Evolutionary conservation across 1,140 invertebrate species (phyloP).

Genomic region (Ganaspis sp.): DNA sequence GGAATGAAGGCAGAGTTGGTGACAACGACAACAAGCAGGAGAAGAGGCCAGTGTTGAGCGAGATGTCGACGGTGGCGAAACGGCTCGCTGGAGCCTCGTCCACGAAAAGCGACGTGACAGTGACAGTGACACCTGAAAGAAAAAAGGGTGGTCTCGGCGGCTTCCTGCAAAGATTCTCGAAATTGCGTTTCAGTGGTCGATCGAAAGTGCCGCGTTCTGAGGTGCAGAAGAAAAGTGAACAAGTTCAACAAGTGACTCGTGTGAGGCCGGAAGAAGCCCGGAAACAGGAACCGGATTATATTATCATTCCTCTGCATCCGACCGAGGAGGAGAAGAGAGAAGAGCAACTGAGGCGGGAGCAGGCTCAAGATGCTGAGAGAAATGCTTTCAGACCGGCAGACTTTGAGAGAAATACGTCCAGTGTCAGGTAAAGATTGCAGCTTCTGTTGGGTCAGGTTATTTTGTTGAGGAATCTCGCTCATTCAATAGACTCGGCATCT

Average conservation of each 20-base stretch:
- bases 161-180: conserved; percentile 77
- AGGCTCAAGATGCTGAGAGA: conserved; percentile 11
- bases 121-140: conserved; percentile 52
- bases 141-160: conserved; percentile 74
- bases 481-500: too few species aligned
- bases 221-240: conserved; percentile 59
- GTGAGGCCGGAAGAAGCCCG: conserved; percentile 51
- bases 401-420: conserved; percentile 61
- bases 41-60: conserved; percentile 52
- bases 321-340: conserved; percentile 61
- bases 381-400: conserved; percentile 47
- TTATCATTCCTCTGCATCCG: conserved; percentile 75
- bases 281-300: conserved; percentile 70
- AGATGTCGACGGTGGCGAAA: conserved; percentile 61
- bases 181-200: conserved; percentile 74
- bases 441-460: conserved; percentile 14
- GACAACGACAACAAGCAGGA: conserved; percentile 48
- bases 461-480: neutral
- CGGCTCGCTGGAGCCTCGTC: conserved; percentile 27
- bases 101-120: neutral
- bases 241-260: conserved; percentile 23
- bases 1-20: conserved; percentile 54
- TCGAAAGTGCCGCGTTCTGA: conserved; percentile 72
- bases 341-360: conserved; percentile 42
- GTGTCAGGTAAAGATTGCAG: conserved; percentile 61